phyloP scores from a whole-genome alignment of 2,888 invertebrate genomes.

The Synanthedon formicaeformis region DNA sequence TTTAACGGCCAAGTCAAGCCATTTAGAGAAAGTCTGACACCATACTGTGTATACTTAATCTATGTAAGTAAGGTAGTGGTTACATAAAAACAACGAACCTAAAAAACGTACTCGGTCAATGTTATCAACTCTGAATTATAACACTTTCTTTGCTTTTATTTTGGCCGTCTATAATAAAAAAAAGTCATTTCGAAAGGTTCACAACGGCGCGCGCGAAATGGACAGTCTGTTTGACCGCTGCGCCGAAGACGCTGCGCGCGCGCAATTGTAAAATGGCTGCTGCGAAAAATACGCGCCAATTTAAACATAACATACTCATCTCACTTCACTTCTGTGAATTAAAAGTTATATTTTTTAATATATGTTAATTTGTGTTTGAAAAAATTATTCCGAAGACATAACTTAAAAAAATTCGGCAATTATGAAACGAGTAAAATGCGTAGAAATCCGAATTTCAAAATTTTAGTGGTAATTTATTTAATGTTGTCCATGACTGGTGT shows the following conservation, averaged over 20 bases:
- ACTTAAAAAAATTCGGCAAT: conserved; percentile 6
- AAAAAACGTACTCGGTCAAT: conserved; percentile 3
- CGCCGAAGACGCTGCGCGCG: conserved; percentile 31
- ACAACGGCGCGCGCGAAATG: conserved; percentile 9
- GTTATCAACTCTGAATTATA: conserved; percentile 1
- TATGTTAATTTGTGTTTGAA: neutral
- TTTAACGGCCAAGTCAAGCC: neutral
- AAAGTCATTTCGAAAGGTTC: conserved; percentile 12
- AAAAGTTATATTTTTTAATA: conserved; percentile 1
- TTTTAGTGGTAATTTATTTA: conserved; percentile 27
- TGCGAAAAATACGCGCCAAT: conserved; percentile 39
- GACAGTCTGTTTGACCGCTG: conserved; percentile 20
- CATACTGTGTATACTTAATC: neutral
- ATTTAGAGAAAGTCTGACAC: neutral
- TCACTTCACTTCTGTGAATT: neutral
- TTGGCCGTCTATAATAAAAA: conserved; percentile 10
- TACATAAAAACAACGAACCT: neutral
- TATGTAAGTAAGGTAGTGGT: neutral
- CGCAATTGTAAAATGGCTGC: conserved; percentile 37
- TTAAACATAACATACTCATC: conserved; percentile 23
- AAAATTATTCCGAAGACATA: conserved; percentile 7
- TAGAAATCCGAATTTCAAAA: conserved; percentile 32
- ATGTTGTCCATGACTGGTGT: conserved; percentile 22
- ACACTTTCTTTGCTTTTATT: conserved; percentile 14
- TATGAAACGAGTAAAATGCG: conserved; percentile 34